Evolutionary conservation across 2,113 vertebrate genomes (phyloP).

Genomic region (Alectura lathami): DNA sequence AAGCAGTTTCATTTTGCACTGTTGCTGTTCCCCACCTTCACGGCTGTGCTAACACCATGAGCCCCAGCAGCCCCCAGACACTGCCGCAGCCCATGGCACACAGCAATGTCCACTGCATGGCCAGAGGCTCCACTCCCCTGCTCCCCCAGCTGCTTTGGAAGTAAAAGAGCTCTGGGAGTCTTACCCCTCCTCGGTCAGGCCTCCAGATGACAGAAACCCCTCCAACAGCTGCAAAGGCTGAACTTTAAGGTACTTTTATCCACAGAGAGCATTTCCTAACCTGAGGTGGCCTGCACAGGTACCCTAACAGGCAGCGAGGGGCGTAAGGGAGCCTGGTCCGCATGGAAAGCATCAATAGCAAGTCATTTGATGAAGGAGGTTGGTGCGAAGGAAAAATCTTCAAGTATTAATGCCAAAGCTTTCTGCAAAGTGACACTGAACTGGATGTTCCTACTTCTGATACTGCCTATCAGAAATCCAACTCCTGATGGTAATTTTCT

Average conservation of each 20-base stretch:
- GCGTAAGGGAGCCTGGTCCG: neutral
- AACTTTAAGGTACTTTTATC: neutral
- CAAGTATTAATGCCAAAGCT: neutral
- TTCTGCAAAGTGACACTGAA: neutral
- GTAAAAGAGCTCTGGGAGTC: neutral
- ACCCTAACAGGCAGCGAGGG: neutral
- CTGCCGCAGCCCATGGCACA: neutral
- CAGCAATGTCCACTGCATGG: neutral
- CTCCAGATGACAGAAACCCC: neutral
- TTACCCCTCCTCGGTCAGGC: neutral
- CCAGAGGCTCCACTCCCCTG: fast-evolving
- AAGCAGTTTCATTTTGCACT: neutral
- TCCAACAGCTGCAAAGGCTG: neutral
- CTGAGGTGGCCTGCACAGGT: fast-evolving
- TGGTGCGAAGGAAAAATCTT: neutral
- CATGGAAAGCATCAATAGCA: fast-evolving
- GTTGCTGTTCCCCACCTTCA: neutral
- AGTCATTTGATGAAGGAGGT: neutral
- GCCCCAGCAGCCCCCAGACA: neutral
- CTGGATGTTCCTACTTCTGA: neutral
- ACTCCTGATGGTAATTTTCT: neutral
- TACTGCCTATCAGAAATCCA: neutral
- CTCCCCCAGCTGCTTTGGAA: neutral
- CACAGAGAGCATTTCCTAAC: neutral
- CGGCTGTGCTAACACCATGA: fast-evolving